phyloP scores from a whole-genome alignment of 2,888 invertebrate genomes.

The Drosophila rubida region DNA sequence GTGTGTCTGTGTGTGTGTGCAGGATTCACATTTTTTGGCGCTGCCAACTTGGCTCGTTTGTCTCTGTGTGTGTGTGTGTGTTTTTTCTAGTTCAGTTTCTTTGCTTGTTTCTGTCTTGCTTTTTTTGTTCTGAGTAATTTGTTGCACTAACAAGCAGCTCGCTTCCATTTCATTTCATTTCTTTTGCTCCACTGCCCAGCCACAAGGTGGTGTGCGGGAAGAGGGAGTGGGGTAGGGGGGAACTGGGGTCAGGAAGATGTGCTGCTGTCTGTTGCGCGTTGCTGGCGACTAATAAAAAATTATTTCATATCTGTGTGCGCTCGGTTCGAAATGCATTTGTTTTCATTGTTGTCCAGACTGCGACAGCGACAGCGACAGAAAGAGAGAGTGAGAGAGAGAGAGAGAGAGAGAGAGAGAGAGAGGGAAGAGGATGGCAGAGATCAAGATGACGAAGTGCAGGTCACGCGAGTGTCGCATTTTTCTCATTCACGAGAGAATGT shows the following conservation, averaged over 20 bases:
- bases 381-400: not conserved
- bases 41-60: constrained; percentile 29
- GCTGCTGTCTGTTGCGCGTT: constrained; percentile 20
- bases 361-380: not conserved
- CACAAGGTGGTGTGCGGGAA: constrained; percentile 24
- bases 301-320: constrained; percentile 67
- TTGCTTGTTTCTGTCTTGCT: constrained; percentile 1
- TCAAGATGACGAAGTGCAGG: constrained; percentile 76
- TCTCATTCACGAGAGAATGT: constrained; percentile 37
- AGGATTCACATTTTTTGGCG: constrained; percentile 34
- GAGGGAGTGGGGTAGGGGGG: not conserved
- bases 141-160: constrained; percentile 75
- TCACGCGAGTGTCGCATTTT: constrained; percentile 67
- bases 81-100: not conserved
- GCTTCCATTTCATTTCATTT: constrained; percentile 72
- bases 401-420: not conserved
- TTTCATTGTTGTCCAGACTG: constrained; percentile 65
- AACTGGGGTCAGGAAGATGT: not conserved
- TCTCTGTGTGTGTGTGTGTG: not conserved
- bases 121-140: constrained; percentile 66
- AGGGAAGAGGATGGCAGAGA: constrained; percentile 43
- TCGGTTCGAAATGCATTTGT: constrained; percentile 70
- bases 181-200: constrained; percentile 52
- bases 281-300: constrained; percentile 71
- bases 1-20: constrained; percentile 20